Conservation (phyloP, 2,113 vertebrate genomes). For the Gallinago undulata region DNA sequence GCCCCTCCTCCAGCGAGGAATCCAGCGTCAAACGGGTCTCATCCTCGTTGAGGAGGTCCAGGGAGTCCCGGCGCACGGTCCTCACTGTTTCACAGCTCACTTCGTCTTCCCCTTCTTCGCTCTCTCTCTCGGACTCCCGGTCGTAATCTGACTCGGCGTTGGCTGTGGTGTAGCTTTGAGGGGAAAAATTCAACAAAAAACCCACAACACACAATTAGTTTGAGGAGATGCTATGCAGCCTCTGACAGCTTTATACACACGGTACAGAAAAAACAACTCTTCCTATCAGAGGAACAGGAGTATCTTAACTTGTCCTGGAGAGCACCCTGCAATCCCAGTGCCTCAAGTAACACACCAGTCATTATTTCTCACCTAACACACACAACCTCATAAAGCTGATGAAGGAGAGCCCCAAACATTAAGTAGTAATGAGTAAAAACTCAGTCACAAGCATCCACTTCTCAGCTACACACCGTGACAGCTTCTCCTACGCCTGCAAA, state of each 20-base stretch:
- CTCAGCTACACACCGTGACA: accelerated
- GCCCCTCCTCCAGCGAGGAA: constrained; percentile 67
- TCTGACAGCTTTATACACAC: accelerated
- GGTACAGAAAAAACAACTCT: no score
- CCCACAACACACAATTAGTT: accelerated
- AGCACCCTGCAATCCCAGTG: accelerated
- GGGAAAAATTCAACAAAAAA: background rate
- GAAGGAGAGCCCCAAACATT: background rate
- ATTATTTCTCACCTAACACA: accelerated
- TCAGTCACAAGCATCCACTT: background rate
- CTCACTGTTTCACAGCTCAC: constrained; percentile 86
- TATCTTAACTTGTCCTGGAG: background rate
- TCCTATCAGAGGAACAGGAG: background rate
- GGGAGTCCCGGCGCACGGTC: constrained; percentile 76
- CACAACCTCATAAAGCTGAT: background rate
- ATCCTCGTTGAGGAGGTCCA: constrained; percentile 47
- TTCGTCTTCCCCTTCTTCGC: constrained; percentile 80
- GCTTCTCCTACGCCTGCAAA: background rate
- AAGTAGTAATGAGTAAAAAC: background rate
- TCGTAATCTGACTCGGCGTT: constrained; percentile 93
- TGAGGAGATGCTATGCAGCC: background rate
- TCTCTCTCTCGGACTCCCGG: constrained; percentile 83
- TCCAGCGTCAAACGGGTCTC: background rate
- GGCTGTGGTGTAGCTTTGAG: constrained; percentile 86
- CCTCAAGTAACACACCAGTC: accelerated